Base-by-base conservation (phyloP, 2,113 vertebrate species). In the Hirundichthys speculiger region DNA sequence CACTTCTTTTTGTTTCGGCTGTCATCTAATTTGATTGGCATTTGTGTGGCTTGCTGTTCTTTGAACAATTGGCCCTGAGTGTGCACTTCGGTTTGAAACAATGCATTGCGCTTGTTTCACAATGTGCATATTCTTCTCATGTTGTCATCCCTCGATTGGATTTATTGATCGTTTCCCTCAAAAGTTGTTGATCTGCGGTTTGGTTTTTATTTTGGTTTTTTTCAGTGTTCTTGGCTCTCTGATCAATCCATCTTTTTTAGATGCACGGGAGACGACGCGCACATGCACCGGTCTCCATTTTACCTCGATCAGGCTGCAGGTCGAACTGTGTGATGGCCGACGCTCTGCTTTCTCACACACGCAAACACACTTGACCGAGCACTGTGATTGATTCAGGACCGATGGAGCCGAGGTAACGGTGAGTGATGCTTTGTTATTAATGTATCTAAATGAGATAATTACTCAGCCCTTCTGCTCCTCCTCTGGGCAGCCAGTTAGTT, bases 391-490 rank as follows among this genome's bases (percentile, higher is more conserved):
- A 82, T 86, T 63, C 45, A 18, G 64, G 69, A 64, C 20, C 15
- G 15, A 65, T 51, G 70, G 65, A 75, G 77, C 39, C n/a, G 5
- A 42, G 57, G 70, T 52, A 84, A 64, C 69, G 30, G 72, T 81
- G 74, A 87, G 80, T 76, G 81, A 86, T 72, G 84, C 69, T 62
- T 76, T 60, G 71, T 87, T 80, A 77, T 87, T 75, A 87, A 85
- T 81, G 85, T 82, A 86, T 88, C 84, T 75, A 71, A 81, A 89
- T 85, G 70, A 89, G 80, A 85, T 90, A 86, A 88, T 91, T 82
- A 90, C 85, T 90, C 73, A 61, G 74, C 69, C 84, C 79, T 73
- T 73, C 77, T 77, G 77, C 83, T 84, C 82, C 82, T 76, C 60
- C 21, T 27, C 66, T 38, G 73, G 41, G 75, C 86, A 39, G 77